Evolutionary conservation across 1,140 invertebrate species (phyloP), one percentile per base, ranked within the genome.

Genomic region (Nasonia longicornis): DNA sequence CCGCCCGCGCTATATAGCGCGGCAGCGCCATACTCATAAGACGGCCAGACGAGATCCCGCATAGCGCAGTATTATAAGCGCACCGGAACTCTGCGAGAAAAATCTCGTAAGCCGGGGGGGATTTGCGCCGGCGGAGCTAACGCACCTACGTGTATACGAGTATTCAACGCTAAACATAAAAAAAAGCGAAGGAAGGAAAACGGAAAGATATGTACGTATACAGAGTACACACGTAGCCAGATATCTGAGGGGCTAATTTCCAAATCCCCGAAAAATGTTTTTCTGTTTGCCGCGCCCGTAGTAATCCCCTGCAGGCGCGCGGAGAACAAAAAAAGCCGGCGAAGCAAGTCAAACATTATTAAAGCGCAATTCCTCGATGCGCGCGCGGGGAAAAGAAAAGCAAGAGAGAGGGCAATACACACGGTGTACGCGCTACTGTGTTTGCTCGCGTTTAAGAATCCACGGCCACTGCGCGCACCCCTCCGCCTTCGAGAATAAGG

Each of bases 301-400:
- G 64, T 70, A 70, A 70, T 70, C 42, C 66, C 67, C 77, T n/a
- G 14, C 16, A 26, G 70, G 12, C 16, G 12, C 6, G 14, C 31
- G 31, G 48, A 38, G 31, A 16, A 58, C 7, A 58, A 69, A 48
- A 74, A 45, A 58, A 31, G 48, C 16, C 64, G 31, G 12, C 31
- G 73, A 76, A 71, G 20, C 76, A 79, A 82, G 75, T 77, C 81
- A 82, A 82, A 82, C 81, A 82, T 82, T 78, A 74, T 79, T 82
- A 82, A 67, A 82, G 69, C 58, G 75, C 81, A 42, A 77, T 77
- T 45, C 78, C 22, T 38, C 67, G 70, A 67, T 67, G 64, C 64
- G 14, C 7, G 64, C 26, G 14, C 8, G 64, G 66, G 42, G 76
- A 52, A 48, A 48, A 48, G 45, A 14, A 48, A 26, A 26, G 2